Conservation (phyloP, 2,113 vertebrate species). For the Seriola quinqueradiata region DNA sequence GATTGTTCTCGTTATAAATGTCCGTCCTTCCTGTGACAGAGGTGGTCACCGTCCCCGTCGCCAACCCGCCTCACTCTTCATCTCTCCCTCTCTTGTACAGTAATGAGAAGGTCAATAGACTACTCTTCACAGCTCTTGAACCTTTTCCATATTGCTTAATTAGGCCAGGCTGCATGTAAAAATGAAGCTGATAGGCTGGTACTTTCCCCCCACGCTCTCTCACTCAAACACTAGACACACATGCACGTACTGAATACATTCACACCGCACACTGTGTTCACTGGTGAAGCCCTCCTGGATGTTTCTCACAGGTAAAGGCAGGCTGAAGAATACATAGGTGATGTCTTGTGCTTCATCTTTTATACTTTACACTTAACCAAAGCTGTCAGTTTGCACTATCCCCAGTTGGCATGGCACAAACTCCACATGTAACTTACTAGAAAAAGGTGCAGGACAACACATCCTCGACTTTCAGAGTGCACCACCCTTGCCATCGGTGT, state of each 20-base stretch:
- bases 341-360: conserved; percentile 38
- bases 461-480: conserved; percentile 4
- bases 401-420: conserved; percentile 42
- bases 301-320: conserved; percentile 50
- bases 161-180: conserved; percentile 80
- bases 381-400: conserved; percentile 40
- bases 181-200: conserved; percentile 60
- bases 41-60: conserved; percentile 47
- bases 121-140: conserved; percentile 82
- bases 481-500: conserved; percentile 22
- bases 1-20: conserved; percentile 79
- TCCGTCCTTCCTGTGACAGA: conserved; percentile 73
- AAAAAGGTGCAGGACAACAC: conserved; percentile 41
- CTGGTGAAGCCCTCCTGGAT: conserved; percentile 34
- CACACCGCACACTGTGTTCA: conserved; percentile 31
- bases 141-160: conserved; percentile 87
- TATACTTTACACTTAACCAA: conserved; percentile 48
- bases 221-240: conserved; percentile 2
- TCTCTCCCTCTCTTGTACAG: conserved; percentile 65
- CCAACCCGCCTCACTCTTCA: conserved; percentile 57
- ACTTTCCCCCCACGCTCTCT: conserved; percentile 26
- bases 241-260: conserved; percentile 25
- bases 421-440: conserved; percentile 34
- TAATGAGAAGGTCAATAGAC: conserved; percentile 85
- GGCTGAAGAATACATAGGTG: conserved; percentile 31